Evolutionary conservation across 2,113 vertebrate genomes (phyloP), one percentile per base, ranked within the genome.

Genomic region (Mystacornis crossleyi): DNA sequence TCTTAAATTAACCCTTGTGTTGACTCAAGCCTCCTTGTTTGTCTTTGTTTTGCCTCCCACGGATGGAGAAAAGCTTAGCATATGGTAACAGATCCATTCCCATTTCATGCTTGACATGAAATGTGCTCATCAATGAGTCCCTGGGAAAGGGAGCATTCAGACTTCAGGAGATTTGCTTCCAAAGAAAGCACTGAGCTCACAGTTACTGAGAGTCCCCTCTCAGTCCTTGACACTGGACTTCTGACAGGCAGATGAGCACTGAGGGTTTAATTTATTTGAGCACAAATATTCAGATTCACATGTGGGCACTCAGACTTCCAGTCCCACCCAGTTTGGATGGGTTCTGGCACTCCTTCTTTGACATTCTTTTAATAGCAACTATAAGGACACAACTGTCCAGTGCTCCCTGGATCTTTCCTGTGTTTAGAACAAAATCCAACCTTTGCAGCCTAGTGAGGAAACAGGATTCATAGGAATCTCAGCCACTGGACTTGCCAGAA

Each of bases 1-100:
- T 94, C 89, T 93, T 94, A 90, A 85, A 78, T 97, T 96, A 96
- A 96, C 95, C 92, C 95, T 95, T 95, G 55, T 91, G 84, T 94
- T 94, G 95, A 95, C 95, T 94, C 95, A 77, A 24, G 34, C n/a
- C 80, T 92, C 31, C 62, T 92, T 96, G 89, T 95, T 96, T 94
- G 81, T 83, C 95, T 97, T 96, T 92, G 57, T 80, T 86, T 93
- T 90, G 84, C 85, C 85, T 97, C 92, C 91, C 77, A 86, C 0
- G 1, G 34, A 79, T 92, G 65, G 71, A 91, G 83, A 73, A 94
- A 90, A 89, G 55, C 55, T 90, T 71, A 65, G 84, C 53, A 18
- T 57, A 48, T 51, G 40, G 60, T 67, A 88, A 54, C n/a, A 82
- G 65, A 91, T 84, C 72, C 61, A 55, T 85, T 93, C 31, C 74